A percentile compares a stretch with the other conserved stretches of the same genome.
These are phyloP conservation scores for Nibea coibor DNA, from an alignment of 2,113 vertebrate genomes.

Conservation along the genomic window DNA sequence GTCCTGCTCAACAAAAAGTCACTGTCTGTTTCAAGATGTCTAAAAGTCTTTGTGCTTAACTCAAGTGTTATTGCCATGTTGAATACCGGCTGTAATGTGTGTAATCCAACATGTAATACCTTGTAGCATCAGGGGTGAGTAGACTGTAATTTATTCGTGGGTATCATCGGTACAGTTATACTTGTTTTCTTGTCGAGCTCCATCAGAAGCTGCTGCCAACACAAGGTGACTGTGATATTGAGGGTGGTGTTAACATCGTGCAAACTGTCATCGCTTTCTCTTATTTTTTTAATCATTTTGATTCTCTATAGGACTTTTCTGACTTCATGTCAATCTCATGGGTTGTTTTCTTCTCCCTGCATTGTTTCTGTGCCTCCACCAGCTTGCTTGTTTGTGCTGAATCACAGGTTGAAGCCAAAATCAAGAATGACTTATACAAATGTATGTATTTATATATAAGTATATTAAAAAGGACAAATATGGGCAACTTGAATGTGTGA, in stretches of 20 bases:
- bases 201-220: slow-evolving; percentile 27
- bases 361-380: slow-evolving; percentile 63
- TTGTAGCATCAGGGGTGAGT: not conserved
- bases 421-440: slow-evolving; percentile 81
- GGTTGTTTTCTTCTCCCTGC: slow-evolving; percentile 39
- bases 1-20: not conserved
- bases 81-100: slow-evolving; percentile 8
- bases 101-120: not conserved
- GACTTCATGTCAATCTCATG: slow-evolving; percentile 32
- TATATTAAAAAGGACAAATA: slow-evolving; percentile 81
- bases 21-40: slow-evolving; percentile 12
- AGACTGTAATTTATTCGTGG: slow-evolving; percentile 31
- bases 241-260: slow-evolving; percentile 12
- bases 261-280: slow-evolving; percentile 21
- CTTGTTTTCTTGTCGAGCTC: slow-evolving; percentile 15
- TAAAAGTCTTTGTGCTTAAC: slow-evolving; percentile 7
- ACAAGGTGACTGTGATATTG: slow-evolving; percentile 22
- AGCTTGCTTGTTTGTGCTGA: slow-evolving; percentile 77
- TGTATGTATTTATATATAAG: slow-evolving; percentile 84
- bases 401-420: slow-evolving; percentile 79
- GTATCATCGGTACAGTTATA: slow-evolving; percentile 10
- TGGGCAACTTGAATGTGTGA: slow-evolving; percentile 30
- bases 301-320: slow-evolving; percentile 21
- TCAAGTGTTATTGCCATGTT: slow-evolving; percentile 26
- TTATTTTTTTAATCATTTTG: slow-evolving; percentile 10